A percentile compares a stretch with the other conserved stretches of the same genome.
phyloP scores from a whole-genome alignment of 2,797 vertebrate species.

The Rhinichthys osculus region DNA sequence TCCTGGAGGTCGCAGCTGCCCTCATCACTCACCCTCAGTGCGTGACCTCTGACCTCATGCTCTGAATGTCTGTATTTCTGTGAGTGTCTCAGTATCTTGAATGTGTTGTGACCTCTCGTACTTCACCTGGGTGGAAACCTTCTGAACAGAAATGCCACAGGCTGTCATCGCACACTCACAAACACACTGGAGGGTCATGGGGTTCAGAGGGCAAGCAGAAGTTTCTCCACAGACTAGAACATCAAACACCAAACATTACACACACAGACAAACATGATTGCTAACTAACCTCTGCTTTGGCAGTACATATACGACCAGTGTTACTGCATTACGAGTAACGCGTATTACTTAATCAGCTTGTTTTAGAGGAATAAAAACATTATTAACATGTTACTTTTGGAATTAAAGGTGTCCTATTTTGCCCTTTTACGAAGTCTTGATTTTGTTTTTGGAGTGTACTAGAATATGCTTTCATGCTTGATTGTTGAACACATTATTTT shows the following conservation, averaged over 20 bases:
- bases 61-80: constrained; percentile 70
- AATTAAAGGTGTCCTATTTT: too few species aligned
- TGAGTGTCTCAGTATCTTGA: constrained; percentile 64
- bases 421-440: too few species aligned
- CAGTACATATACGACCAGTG: neutral
- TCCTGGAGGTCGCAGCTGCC: constrained; percentile 72
- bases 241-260: constrained; percentile 41
- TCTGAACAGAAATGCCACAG: constrained; percentile 71
- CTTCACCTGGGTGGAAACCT: constrained; percentile 80
- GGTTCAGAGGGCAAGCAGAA: constrained; percentile 65
- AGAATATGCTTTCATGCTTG: too few species aligned
- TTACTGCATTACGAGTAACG: neutral
- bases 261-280: constrained; percentile 63
- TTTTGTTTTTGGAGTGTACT: too few species aligned
- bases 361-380: neutral
- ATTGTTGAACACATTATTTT: too few species aligned
- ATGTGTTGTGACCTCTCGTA: constrained; percentile 70
- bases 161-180: constrained; percentile 73
- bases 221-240: constrained; percentile 51
- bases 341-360: neutral
- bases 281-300: constrained; percentile 1
- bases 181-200: constrained; percentile 70
- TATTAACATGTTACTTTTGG: neutral
- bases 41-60: constrained; percentile 76
- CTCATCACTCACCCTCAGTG: constrained; percentile 78